Base-by-base conservation (phyloP, 2,888 invertebrate species). In the Minunthozetes semirufus region DNA sequence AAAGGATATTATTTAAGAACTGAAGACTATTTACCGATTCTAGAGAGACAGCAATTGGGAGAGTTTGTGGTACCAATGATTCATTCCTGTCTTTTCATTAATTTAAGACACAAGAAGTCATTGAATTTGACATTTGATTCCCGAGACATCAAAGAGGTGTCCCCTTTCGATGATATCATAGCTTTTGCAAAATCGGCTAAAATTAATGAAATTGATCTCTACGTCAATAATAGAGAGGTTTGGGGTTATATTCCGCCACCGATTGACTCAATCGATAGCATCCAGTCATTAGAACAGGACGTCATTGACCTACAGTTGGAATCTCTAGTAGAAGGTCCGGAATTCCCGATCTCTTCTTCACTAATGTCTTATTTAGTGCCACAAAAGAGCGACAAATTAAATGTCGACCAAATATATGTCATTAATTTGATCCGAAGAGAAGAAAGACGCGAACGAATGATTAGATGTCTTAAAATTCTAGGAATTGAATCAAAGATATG, bases 31-130 rank as follows among this genome's bases (percentile, higher is more conserved):
- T 88, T 89, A 80, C 88, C 89, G 1, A 92, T 96, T 72, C 84
- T 92, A 61, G 86, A 88, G 77, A 84, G 89, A 17, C 79, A 82
- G 61, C 79, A 79, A 17, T 81, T 83, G 0, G 95, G 94, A 0
- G 91, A 92, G 81, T 91, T 90, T 81, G 80, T 84, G 5, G 96
- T 97, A 0, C 93, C 95, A 0, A 92, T 96, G 94, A 88, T 96
- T 1, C 95, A 95, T 82, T 90, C 91, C 0, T 91, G 92, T 6
- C 88, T 96, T 17, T 84, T 98, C 56, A 86, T 97, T 48, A 86
- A 93, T 81, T 83, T 98, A 74, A 86, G 87, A 22, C 83, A 84
- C 74, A 80, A 81, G 0, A 82, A 82, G 0, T 87, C 90, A 0
- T 87, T 89, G 76, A 79, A 81, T 17, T 84, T 98, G 9, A 91